Evolutionary conservation across 2,888 invertebrate species (phyloP).

Genomic region (Uropetala carovei): DNA sequence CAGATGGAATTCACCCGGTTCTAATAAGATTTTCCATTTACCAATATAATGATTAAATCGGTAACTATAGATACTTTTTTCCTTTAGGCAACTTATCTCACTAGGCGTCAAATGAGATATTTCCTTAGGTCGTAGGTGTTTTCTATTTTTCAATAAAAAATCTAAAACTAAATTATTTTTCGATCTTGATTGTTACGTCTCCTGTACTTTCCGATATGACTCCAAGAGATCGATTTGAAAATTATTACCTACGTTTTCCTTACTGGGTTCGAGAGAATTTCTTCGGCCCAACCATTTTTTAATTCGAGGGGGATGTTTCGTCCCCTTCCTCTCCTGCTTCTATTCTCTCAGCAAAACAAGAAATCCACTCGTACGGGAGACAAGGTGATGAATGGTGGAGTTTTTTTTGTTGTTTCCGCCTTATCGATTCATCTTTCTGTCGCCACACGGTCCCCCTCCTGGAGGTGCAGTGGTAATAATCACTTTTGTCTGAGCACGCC

Average conservation of each 20-base stretch:
- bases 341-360: not conserved
- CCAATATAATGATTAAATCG: no score
- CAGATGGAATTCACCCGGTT: no score
- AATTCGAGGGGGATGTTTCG: not conserved
- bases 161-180: no score
- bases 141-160: no score
- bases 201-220: no score
- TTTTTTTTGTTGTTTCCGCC: conserved; percentile 31
- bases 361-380: not conserved
- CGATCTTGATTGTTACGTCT: no score
- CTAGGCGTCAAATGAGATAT: no score
- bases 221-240: no score
- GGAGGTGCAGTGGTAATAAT: conserved; percentile 20
- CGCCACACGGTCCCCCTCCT: not conserved
- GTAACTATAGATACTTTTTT: no score
- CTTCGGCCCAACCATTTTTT: not conserved
- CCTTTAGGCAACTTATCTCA: no score
- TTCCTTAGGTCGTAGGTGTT: no score
- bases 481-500: conserved; percentile 9
- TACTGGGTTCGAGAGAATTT: not conserved
- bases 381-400: conserved; percentile 35
- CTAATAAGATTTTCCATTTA: no score
- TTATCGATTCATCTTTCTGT: conserved; percentile 24
- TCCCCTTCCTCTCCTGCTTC: not conserved
- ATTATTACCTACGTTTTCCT: not conserved